These are phyloP conservation scores for Orientallactaga bullata DNA, from an alignment of 2,113 vertebrate genomes.

Conservation along the genomic window DNA sequence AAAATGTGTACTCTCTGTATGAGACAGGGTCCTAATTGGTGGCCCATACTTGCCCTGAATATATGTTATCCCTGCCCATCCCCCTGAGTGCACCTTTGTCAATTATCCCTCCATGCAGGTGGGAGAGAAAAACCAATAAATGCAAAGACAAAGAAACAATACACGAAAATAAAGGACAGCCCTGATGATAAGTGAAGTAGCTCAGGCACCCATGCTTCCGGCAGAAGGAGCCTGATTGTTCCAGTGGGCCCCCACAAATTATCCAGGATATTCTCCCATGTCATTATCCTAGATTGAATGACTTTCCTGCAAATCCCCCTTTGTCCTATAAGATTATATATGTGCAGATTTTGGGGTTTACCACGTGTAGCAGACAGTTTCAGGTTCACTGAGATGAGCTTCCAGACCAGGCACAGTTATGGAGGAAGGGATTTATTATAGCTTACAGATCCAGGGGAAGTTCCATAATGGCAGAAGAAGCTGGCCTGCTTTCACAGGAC, in stretches of 20 bases:
- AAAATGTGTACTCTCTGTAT: neutral
- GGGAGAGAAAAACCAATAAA: neutral
- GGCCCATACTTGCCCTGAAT: too few species aligned
- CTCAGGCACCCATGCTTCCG: too few species aligned
- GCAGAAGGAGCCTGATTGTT: neutral
- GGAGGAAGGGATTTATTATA: too few species aligned
- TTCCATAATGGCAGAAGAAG: too few species aligned
- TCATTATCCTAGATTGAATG: too few species aligned
- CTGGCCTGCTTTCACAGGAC: too few species aligned
- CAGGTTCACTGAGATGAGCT: too few species aligned
- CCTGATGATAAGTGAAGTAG: neutral
- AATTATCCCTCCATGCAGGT: neutral
- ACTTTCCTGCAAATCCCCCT: neutral
- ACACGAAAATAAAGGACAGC: neutral
- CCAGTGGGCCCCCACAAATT: too few species aligned
- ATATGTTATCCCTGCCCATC: too few species aligned
- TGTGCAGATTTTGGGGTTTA: neutral
- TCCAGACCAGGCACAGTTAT: too few species aligned
- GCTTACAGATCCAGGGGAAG: too few species aligned
- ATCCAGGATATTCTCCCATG: neutral
- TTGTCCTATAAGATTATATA: neutral
- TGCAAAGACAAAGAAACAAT: neutral
- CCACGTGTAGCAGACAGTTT: neutral
- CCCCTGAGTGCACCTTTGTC: neutral
- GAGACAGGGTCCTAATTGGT: too few species aligned